Evolutionary conservation across 2,888 invertebrate genomes (phyloP).

Genomic region (Hermaeophaga mercurialis): DNA sequence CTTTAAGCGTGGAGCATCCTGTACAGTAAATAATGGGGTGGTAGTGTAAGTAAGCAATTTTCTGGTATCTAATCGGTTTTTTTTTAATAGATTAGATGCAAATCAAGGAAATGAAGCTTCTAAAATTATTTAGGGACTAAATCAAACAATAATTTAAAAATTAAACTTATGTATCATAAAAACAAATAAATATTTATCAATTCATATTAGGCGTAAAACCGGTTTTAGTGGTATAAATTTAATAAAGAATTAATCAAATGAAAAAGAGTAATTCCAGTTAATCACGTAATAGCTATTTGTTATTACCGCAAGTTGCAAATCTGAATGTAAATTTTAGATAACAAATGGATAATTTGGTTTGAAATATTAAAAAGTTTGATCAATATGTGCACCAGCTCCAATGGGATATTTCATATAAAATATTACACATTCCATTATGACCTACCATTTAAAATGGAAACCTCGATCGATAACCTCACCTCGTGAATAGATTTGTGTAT

Average conservation of each 20-base stretch:
- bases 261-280: constrained; percentile 20
- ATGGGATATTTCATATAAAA: constrained; percentile 1
- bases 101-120: too few relatives aligned
- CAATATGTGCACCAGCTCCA: constrained; percentile 13
- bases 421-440: constrained; percentile 2
- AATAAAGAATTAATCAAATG: constrained; percentile 6
- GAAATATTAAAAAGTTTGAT: constrained; percentile 28
- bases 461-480: constrained; percentile 6
- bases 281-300: constrained; percentile 25
- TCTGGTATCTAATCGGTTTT: too few relatives aligned
- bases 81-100: too few relatives aligned
- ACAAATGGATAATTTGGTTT: constrained; percentile 26
- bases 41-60: too few relatives aligned
- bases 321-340: constrained; percentile 19
- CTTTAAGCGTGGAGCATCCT: too few relatives aligned
- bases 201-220: neutral
- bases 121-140: too few relatives aligned
- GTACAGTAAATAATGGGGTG: too few relatives aligned
- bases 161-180: too few relatives aligned
- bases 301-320: constrained; percentile 16
- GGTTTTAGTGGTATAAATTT: neutral
- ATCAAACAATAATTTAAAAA: too few relatives aligned
- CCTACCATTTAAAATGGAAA: constrained; percentile 10
- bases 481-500: neutral
- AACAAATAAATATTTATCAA: too few relatives aligned